phyloP scores from a whole-genome alignment of 2,113 vertebrate species.

The Larimichthys crocea region DNA sequence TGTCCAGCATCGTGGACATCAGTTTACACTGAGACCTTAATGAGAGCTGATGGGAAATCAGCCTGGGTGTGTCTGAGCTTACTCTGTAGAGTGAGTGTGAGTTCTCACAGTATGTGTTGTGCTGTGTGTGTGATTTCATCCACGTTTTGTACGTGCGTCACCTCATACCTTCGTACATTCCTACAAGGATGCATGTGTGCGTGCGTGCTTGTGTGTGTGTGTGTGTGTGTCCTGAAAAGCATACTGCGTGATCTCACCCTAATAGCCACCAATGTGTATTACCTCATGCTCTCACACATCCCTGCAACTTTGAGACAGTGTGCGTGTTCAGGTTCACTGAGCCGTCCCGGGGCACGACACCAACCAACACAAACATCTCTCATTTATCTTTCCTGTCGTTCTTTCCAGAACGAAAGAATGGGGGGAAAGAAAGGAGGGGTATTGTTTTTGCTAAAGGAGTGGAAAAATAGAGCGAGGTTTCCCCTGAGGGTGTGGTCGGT shows the following conservation, averaged over 20 bases:
- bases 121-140: neutral
- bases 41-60: constrained; percentile 8
- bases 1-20: neutral
- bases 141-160: neutral
- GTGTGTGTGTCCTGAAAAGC: neutral
- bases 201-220: neutral
- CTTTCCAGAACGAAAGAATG: constrained; percentile 52
- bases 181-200: neutral
- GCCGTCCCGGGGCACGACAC: neutral
- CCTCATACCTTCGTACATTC: neutral
- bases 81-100: neutral
- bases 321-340: constrained; percentile 19
- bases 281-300: constrained; percentile 35
- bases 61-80: constrained; percentile 23
- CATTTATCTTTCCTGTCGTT: constrained; percentile 45
- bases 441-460: constrained; percentile 62
- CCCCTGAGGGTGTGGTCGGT: constrained; percentile 44
- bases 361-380: constrained; percentile 28
- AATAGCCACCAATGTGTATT: neutral
- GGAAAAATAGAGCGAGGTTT: constrained; percentile 50
- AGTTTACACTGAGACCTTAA: constrained; percentile 9
- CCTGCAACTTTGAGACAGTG: neutral
- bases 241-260: constrained; percentile 13
- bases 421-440: constrained; percentile 38
- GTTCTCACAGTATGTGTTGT: neutral